Conservation (phyloP, 1,140 invertebrate genomes). For the Drosophila oshimai region DNA sequence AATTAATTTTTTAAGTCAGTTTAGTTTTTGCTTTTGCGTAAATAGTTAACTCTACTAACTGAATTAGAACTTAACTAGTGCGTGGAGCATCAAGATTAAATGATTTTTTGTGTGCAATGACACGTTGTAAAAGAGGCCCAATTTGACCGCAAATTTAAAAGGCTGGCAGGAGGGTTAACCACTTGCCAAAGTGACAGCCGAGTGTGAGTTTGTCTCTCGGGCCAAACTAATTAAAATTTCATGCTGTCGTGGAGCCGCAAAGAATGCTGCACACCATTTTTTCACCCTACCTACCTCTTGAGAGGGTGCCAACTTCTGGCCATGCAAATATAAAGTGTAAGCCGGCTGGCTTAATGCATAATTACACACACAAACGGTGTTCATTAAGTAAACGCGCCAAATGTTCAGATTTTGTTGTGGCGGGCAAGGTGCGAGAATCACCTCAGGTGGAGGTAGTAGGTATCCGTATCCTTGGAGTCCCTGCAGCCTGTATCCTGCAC, state of each 20-base stretch:
- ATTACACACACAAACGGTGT: conserved; percentile 78
- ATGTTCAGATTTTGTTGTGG: too few species aligned
- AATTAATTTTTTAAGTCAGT: too few species aligned
- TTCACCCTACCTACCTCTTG: conserved; percentile 2
- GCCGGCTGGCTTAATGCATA: conserved; percentile 69
- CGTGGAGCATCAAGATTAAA: too few species aligned
- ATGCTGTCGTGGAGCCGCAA: conserved; percentile 59
- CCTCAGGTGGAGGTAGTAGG: background rate
- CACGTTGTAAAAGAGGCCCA: background rate
- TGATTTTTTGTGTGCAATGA: background rate
- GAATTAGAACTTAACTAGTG: too few species aligned
- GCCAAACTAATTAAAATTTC: conserved; percentile 74
- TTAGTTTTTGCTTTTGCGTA: too few species aligned
- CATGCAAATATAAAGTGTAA: conserved; percentile 34
- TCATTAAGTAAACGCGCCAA: conserved; percentile 74
- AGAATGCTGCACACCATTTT: conserved; percentile 52
- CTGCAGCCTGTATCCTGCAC: conserved; percentile 2
- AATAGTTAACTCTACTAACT: too few species aligned
- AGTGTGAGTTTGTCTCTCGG: conserved; percentile 20
- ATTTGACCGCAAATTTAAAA: conserved; percentile 56
- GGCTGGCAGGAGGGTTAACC: conserved; percentile 3
- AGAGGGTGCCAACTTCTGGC: conserved; percentile 18
- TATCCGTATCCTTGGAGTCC: conserved; percentile 15
- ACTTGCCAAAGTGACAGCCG: conserved; percentile 8
- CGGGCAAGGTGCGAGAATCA: conserved; percentile 47